Base-by-base conservation (phyloP, 2,888 invertebrate species). In the Heliconius sara region DNA sequence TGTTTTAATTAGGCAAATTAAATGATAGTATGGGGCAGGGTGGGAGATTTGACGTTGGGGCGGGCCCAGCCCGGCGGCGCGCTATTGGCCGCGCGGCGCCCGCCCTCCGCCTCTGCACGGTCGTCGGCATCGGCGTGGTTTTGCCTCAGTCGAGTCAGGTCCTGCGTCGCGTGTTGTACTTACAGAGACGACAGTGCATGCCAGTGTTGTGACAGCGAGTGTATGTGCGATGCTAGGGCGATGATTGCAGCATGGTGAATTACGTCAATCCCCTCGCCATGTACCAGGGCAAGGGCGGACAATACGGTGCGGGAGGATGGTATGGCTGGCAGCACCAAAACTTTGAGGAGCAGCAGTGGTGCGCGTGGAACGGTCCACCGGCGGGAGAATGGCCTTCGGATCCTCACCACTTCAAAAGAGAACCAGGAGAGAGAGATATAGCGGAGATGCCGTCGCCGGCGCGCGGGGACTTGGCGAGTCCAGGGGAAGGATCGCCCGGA, bases 181-280 rank as follows among this genome's bases (percentile, higher is more conserved):
- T 83, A 79, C 60, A 74, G 72, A 80, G 80, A 83, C 84, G 72
- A 52, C 78, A 80, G 83, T 79, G 77, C 84, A 84, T 85, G 87
- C 88, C 87, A 87, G 93, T 93, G 93, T 91, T 90, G 94, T 94
- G 93, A 88, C 91, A 84, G 89, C 92, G 91, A 91, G 93, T 93
- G 94, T 90, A 86, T 91, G 93, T 93, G 94, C 90, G 88, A 94
- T 94, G 95, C 92, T 89, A 88, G 93, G 93, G 92, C 93, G 89
- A 93, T 94, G 94, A 93, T 89, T 89, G 87, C 91, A 94, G 91
- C 90, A 97, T 97, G 97, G 97, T 97, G 93, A 97, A 97, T 85
- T 97, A 97, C 91, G 97, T 96, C 87, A 96, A 96, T 92, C 95
- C 96, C 91, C 93, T 96, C 88, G 95, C 96, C 91, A 96, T 96